phyloP scores from a whole-genome alignment of 1,140 invertebrate species.

The Zaprionus davidi region DNA sequence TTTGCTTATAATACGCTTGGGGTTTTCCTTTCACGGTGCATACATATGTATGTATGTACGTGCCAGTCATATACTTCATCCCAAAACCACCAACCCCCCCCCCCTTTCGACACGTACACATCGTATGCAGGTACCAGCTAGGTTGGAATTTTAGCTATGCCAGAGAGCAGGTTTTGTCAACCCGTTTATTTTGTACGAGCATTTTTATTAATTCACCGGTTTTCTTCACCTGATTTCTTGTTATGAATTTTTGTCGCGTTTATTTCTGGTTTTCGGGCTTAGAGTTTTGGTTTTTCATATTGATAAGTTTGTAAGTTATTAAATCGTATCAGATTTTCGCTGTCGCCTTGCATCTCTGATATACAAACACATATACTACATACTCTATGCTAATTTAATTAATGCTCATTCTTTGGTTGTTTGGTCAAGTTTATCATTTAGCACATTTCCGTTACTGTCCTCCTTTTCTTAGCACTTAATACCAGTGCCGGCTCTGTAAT shows the following conservation, averaged over 20 bases:
- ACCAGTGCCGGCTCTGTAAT: slow-evolving; percentile 8
- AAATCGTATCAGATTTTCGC: background rate
- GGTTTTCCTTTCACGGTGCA: background rate
- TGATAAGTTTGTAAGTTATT: slow-evolving; percentile 4
- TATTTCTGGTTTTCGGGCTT: slow-evolving; percentile 64
- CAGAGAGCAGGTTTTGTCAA: slow-evolving; percentile 73
- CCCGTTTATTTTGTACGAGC: slow-evolving; percentile 37
- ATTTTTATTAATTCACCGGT: slow-evolving; percentile 70
- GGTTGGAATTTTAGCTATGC: slow-evolving; percentile 72
- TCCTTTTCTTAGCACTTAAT: slow-evolving; percentile 50
- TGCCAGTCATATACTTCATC: background rate
- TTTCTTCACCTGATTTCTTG: slow-evolving; percentile 71
- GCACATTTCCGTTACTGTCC: slow-evolving; percentile 38
- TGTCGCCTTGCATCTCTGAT: slow-evolving; percentile 6
- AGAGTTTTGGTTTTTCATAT: slow-evolving; percentile 26
- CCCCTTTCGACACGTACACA: slow-evolving; percentile 11
- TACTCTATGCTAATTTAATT: slow-evolving; percentile 71
- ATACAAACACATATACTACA: background rate
- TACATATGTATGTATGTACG: background rate
- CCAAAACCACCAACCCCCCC: background rate
- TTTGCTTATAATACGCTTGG: background rate
- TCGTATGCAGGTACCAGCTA: slow-evolving; percentile 15
- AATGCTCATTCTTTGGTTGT: slow-evolving; percentile 46
- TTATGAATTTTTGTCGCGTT: slow-evolving; percentile 76
- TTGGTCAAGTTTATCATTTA: slow-evolving; percentile 59